A percentile compares a stretch with the other conserved stretches of the same genome.
Conservation (phyloP, 1,140 invertebrate species). For the Lerema accius region DNA sequence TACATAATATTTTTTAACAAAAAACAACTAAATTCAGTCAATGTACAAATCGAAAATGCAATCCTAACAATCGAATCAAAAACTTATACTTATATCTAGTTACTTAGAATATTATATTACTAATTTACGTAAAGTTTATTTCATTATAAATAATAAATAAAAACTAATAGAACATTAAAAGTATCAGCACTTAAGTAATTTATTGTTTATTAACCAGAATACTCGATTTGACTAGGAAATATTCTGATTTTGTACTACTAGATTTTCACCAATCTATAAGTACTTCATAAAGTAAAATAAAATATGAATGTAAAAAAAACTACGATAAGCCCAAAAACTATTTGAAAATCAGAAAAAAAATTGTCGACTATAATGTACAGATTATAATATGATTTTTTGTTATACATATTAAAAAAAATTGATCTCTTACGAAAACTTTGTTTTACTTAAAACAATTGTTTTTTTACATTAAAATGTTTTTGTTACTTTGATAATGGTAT, state of each 20-base stretch:
- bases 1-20: too few species aligned
- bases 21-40: not conserved
- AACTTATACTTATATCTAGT: too few species aligned
- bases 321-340: too few species aligned
- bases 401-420: too few species aligned
- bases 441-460: too few species aligned
- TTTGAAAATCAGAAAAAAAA: too few species aligned
- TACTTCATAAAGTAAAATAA: not conserved
- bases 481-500: too few species aligned
- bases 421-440: too few species aligned
- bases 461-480: too few species aligned
- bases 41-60: not conserved
- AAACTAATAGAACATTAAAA: not conserved
- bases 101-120: not conserved
- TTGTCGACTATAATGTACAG: too few species aligned
- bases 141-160: not conserved
- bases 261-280: slow-evolving; percentile 1
- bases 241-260: slow-evolving; percentile 1
- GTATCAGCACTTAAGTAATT: not conserved
- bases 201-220: slow-evolving; percentile 5
- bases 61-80: not conserved
- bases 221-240: slow-evolving; percentile 23
- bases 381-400: too few species aligned
- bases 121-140: not conserved
- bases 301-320: too few species aligned